Evolutionary conservation across 1,140 invertebrate species (phyloP).

Genomic region (Papilio glaucus): DNA sequence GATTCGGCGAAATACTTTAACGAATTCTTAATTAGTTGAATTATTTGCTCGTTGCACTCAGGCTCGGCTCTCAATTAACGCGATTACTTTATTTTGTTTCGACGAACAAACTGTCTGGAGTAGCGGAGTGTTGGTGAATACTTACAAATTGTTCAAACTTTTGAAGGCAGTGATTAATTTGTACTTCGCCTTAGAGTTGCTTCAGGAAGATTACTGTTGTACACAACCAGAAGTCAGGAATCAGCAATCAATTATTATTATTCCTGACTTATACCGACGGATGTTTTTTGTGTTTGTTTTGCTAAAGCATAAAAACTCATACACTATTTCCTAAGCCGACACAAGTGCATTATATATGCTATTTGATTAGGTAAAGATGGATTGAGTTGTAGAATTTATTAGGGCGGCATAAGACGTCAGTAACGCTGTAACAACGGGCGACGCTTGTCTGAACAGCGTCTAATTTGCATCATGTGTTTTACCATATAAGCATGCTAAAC

Average conservation of each 20-base stretch:
- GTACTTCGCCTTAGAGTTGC: not conserved
- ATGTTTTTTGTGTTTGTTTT: too few species aligned
- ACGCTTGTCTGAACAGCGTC: not conserved
- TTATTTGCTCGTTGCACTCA: constrained; percentile 2
- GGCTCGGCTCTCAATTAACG: constrained; percentile 8
- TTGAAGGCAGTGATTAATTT: not conserved
- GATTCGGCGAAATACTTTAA: not conserved
- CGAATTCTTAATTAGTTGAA: constrained; percentile 8
- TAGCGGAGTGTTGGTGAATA: not conserved
- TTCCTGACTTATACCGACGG: not conserved
- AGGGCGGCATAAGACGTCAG: not conserved
- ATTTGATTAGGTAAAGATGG: constrained; percentile 1
- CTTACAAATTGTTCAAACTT: constrained; percentile 22
- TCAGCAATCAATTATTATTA: not conserved
- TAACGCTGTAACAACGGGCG: not conserved
- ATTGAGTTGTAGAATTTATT: not conserved
- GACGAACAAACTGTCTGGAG: not conserved
- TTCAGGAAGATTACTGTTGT: not conserved
- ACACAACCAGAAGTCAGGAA: not conserved
- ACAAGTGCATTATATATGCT: too few species aligned
- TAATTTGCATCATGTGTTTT: constrained; percentile 12
- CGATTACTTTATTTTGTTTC: not conserved
- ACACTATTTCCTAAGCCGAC: too few species aligned
- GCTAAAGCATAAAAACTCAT: too few species aligned
- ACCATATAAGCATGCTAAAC: not conserved